Conservation (phyloP, 1,140 invertebrate species). For the Drosophila pallidifrons region DNA sequence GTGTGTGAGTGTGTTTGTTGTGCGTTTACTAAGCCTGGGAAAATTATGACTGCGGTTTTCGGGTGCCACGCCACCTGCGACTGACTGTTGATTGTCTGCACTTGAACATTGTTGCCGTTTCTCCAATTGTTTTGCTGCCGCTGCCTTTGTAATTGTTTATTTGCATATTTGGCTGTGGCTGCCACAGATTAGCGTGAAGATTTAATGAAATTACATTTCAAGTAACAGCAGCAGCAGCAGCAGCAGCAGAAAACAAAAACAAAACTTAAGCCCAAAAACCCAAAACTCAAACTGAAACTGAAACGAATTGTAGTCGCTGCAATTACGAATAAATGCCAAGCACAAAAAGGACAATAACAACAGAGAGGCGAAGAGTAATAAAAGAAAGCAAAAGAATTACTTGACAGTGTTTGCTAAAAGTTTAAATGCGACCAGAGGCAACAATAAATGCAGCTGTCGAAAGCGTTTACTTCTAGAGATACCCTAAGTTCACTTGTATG, state of each 20-base stretch:
- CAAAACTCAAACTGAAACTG: background rate
- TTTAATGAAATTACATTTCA: constrained; percentile 69
- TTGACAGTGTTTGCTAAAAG: constrained; percentile 49
- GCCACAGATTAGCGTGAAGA: constrained; percentile 72
- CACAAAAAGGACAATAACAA: constrained; percentile 24
- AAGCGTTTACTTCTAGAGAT: background rate
- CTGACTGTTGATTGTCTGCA: constrained; percentile 56
- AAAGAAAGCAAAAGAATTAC: constrained; percentile 5
- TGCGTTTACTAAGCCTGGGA: constrained; percentile 36
- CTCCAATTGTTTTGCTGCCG: background rate
- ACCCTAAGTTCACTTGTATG: background rate
- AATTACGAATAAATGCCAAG: constrained; percentile 38
- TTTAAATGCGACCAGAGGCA: constrained; percentile 18
- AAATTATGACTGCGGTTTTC: constrained; percentile 67
- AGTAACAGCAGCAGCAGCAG: constrained; percentile 4
- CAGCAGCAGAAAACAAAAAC: constrained; percentile 15
- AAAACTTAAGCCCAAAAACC: background rate
- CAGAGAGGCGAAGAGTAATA: background rate
- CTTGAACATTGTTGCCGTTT: constrained; percentile 2
- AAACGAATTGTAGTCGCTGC: constrained; percentile 41
- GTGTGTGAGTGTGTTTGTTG: constrained; percentile 9
- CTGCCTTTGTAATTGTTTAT: constrained; percentile 69
- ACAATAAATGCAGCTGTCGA: background rate
- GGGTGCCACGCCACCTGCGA: constrained; percentile 36
- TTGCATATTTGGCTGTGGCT: constrained; percentile 73